Evolutionary conservation across 1,140 invertebrate genomes (phyloP).

Genomic region (Nephila pilipes): DNA sequence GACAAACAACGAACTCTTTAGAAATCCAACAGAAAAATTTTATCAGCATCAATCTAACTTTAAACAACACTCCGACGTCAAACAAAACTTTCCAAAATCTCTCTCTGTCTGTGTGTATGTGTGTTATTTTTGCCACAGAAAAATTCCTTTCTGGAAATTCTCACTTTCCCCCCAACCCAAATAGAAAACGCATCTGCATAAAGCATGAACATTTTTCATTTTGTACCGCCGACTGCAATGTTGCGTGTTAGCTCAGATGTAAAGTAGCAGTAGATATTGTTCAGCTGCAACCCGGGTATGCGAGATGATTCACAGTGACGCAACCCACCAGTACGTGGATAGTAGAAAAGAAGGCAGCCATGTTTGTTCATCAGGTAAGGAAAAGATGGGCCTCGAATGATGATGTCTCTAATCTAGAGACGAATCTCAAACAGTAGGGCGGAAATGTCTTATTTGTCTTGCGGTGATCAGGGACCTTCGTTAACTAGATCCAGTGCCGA

Average conservation of each 20-base stretch:
- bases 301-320: constrained; percentile 20
- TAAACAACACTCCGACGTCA: too few relatives aligned
- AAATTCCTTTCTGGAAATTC: background rate
- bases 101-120: too few relatives aligned
- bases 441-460: constrained; percentile 29
- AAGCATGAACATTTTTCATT: constrained; percentile 31
- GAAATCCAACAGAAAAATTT: too few relatives aligned
- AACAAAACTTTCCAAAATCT: background rate
- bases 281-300: constrained; percentile 50
- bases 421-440: background rate
- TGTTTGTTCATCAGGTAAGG: constrained; percentile 30
- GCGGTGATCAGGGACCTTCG: constrained; percentile 13
- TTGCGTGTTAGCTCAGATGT: constrained; percentile 53
- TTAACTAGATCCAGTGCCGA: constrained; percentile 8
- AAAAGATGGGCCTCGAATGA: background rate
- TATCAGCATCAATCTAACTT: too few relatives aligned
- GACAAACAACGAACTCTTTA: too few relatives aligned
- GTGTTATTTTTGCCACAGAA: background rate
- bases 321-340: constrained; percentile 1
- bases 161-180: background rate
- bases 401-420: background rate
- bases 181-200: constrained; percentile 25
- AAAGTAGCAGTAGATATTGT: constrained; percentile 60
- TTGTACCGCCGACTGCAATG: constrained; percentile 21
- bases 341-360: background rate